These are phyloP conservation scores for Geotrupes spiniger DNA, from an alignment of 2,888 invertebrate genomes.

Conservation along the genomic window DNA sequence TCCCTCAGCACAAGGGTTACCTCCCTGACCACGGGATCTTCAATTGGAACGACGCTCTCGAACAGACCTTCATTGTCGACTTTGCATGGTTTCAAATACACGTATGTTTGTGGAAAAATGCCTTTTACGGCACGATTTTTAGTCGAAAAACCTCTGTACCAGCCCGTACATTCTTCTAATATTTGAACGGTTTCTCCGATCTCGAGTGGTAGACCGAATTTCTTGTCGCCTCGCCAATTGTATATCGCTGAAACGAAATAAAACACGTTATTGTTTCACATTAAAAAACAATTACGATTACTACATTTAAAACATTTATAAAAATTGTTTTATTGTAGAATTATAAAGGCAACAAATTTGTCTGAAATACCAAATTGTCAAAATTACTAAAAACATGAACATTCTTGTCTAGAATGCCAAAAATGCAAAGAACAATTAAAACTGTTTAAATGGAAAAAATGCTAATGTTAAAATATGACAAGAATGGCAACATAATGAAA, in stretches of 20 bases:
- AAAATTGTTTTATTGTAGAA: too few species aligned
- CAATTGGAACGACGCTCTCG: slow-evolving; percentile 69
- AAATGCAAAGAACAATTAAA: too few species aligned
- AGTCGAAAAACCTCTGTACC: slow-evolving; percentile 85
- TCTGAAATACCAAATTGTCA: too few species aligned
- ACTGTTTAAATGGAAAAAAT: too few species aligned
- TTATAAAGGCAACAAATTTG: too few species aligned
- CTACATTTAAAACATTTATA: too few species aligned
- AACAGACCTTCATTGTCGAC: slow-evolving; percentile 79
- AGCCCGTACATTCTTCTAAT: slow-evolving; percentile 84
- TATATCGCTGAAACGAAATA: slow-evolving; percentile 69
- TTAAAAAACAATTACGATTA: too few species aligned
- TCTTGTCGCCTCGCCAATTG: slow-evolving; percentile 83
- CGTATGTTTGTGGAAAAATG: slow-evolving; percentile 81
- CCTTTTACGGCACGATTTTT: slow-evolving; percentile 66
- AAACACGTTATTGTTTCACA: background rate
- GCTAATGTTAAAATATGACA: too few species aligned
- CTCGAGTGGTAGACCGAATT: slow-evolving; percentile 77
- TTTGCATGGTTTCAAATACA: slow-evolving; percentile 72
- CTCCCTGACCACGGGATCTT: slow-evolving; percentile 88
- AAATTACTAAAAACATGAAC: too few species aligned
- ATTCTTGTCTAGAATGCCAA: too few species aligned
- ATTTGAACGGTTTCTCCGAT: slow-evolving; percentile 93
- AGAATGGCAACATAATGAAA: too few species aligned
- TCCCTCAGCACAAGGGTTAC: slow-evolving; percentile 88